phyloP scores from a whole-genome alignment of 2,113 vertebrate species.

The Peromyscus polionotus region DNA sequence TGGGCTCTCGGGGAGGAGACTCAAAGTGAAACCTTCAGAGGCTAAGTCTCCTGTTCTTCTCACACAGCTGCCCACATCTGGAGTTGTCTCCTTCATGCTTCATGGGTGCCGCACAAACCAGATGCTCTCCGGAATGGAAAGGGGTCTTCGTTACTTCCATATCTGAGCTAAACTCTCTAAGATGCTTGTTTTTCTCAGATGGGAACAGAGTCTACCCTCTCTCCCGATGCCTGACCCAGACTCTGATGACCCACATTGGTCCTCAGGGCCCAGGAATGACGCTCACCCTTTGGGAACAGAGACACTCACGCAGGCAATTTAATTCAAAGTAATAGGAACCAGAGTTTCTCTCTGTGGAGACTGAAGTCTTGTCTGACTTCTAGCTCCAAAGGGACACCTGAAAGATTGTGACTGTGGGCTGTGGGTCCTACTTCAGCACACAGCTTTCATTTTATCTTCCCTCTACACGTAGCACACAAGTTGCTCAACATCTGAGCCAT shows the following conservation, averaged over 20 bases:
- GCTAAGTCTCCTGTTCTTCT: conserved; percentile 54
- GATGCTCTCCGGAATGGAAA: conserved; percentile 66
- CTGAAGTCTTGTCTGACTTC: neutral
- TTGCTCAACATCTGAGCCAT: neutral
- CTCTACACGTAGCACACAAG: neutral
- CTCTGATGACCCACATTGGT: neutral
- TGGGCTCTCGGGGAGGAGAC: conserved; percentile 58
- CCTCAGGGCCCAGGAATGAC: neutral
- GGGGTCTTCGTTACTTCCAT: conserved; percentile 60
- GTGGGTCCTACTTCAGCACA: neutral
- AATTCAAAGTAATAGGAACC: neutral
- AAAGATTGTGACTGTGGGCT: neutral
- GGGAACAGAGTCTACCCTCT: neutral
- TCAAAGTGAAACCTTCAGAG: conserved; percentile 74
- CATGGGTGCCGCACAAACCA: conserved; percentile 5
- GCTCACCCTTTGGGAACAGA: neutral
- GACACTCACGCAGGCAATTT: accelerated
- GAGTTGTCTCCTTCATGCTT: conserved; percentile 38
- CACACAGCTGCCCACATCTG: conserved; percentile 33
- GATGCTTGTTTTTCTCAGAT: neutral
- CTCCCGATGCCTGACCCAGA: neutral
- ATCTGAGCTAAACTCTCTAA: conserved; percentile 40
- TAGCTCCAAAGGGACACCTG: neutral
- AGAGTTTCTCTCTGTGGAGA: neutral
- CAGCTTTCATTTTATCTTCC: conserved; percentile 16